Conservation (phyloP, 2,888 invertebrate species). For the Ichneumon xanthorius region DNA sequence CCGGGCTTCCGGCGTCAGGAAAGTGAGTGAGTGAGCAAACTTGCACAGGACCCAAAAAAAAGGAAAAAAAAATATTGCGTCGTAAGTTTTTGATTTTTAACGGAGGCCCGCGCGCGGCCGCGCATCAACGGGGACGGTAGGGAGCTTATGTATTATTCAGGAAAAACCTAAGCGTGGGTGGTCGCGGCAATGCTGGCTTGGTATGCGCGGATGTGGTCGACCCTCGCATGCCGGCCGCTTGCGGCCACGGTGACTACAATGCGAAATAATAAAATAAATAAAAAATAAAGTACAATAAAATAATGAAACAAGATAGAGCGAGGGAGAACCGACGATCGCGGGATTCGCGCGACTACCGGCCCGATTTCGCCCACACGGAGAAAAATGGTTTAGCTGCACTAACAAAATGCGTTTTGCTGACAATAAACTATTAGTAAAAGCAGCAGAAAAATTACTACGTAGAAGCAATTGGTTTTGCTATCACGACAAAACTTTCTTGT, state of each 20-base stretch:
- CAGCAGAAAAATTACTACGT: too few species aligned
- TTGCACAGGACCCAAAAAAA: background rate
- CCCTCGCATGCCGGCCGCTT: slow-evolving; percentile 6
- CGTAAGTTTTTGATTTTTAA: slow-evolving; percentile 65
- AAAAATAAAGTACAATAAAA: slow-evolving; percentile 10
- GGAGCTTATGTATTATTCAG: slow-evolving; percentile 67
- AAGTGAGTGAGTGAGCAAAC: slow-evolving; percentile 35
- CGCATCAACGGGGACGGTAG: slow-evolving; percentile 3
- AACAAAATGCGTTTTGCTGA: too few species aligned
- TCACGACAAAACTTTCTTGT: too few species aligned
- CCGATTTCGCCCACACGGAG: background rate
- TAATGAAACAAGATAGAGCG: background rate
- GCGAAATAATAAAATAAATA: slow-evolving; percentile 33
- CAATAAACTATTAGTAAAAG: too few species aligned
- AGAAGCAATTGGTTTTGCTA: too few species aligned
- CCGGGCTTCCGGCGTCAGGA: slow-evolving; percentile 39
- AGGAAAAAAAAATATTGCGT: slow-evolving; percentile 35
- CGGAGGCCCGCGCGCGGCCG: background rate
- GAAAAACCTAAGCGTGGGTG: slow-evolving; percentile 62
- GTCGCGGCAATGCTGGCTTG: slow-evolving; percentile 33
- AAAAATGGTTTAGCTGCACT: too few species aligned
- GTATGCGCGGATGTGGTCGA: slow-evolving; percentile 26
- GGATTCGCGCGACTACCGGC: background rate
- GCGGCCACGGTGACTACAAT: background rate
- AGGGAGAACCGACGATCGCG: background rate